phyloP scores from a whole-genome alignment of 2,797 vertebrate genomes.

The Threskiornis aethiopicus region DNA sequence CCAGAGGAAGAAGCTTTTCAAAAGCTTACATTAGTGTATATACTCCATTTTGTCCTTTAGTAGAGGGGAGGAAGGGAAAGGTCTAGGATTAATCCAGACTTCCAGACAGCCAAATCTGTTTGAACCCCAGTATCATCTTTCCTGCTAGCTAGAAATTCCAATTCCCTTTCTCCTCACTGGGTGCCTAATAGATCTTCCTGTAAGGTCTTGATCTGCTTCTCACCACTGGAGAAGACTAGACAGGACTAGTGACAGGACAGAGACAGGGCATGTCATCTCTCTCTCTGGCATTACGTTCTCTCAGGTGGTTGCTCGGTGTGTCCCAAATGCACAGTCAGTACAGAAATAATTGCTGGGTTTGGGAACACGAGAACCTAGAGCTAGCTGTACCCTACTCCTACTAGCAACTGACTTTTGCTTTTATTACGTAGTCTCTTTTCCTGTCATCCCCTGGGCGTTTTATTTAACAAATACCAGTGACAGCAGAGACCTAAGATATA shows the following conservation, averaged over 20 bases:
- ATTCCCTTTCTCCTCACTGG: neutral
- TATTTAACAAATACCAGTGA: neutral
- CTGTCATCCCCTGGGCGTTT: neutral
- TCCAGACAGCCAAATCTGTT: neutral
- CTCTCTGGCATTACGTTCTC: neutral
- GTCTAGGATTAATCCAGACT: neutral
- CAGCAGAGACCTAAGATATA: neutral
- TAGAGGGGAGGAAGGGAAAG: neutral
- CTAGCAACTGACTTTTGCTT: neutral
- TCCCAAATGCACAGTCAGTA: neutral
- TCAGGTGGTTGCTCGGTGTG: neutral
- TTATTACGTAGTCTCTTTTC: neutral
- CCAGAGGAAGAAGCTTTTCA: neutral
- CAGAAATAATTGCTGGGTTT: neutral
- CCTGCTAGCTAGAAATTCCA: constrained; percentile 48
- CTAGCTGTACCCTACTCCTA: neutral
- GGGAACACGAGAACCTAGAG: neutral
- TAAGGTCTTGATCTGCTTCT: neutral
- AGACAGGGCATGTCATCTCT: neutral
- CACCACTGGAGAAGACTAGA: neutral
- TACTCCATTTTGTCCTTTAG: neutral
- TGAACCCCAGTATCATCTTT: neutral
- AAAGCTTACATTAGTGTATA: neutral
- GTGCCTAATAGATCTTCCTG: neutral
- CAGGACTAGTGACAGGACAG: neutral